phyloP scores from a whole-genome alignment of 2,113 vertebrate genomes.

The Pterocles orientalis region DNA sequence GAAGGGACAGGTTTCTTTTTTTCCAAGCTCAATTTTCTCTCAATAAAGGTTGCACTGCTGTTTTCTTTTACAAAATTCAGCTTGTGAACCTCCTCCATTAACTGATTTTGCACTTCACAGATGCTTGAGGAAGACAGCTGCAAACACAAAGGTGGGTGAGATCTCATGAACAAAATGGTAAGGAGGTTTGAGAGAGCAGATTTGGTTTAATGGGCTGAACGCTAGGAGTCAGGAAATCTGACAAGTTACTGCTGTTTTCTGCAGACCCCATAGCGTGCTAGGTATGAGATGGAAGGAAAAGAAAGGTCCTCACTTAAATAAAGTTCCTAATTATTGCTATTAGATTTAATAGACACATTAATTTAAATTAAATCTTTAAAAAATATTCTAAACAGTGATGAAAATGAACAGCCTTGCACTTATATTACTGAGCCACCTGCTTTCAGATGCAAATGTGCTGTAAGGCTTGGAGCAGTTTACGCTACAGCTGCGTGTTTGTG shows the following conservation, averaged over 20 bases:
- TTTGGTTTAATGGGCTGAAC: neutral
- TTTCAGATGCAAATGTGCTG: constrained; percentile 30
- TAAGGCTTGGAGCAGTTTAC: neutral
- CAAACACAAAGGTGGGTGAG: constrained; percentile 44
- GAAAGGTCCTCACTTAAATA: neutral
- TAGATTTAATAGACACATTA: neutral
- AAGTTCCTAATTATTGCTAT: neutral
- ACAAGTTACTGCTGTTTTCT: neutral
- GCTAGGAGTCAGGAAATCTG: neutral
- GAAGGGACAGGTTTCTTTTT: constrained; percentile 81
- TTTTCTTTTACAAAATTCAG: constrained; percentile 91
- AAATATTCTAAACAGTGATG: neutral
- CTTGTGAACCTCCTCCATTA: constrained; percentile 89
- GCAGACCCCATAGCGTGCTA: neutral
- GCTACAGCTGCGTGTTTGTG: neutral
- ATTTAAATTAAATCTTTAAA: neutral
- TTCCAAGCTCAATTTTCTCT: constrained; percentile 94
- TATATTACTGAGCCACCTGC: neutral
- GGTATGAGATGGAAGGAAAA: neutral
- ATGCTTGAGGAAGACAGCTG: constrained; percentile 84
- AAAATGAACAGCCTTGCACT: neutral
- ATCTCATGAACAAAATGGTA: neutral
- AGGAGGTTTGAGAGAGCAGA: neutral
- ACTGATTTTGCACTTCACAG: constrained; percentile 85
- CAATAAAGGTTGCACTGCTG: constrained; percentile 82